Percentiles rank a stretch among this genome's conserved stretches.
Conservation (phyloP, 2,113 vertebrate species). For the Budorcas taxicolor region DNA sequence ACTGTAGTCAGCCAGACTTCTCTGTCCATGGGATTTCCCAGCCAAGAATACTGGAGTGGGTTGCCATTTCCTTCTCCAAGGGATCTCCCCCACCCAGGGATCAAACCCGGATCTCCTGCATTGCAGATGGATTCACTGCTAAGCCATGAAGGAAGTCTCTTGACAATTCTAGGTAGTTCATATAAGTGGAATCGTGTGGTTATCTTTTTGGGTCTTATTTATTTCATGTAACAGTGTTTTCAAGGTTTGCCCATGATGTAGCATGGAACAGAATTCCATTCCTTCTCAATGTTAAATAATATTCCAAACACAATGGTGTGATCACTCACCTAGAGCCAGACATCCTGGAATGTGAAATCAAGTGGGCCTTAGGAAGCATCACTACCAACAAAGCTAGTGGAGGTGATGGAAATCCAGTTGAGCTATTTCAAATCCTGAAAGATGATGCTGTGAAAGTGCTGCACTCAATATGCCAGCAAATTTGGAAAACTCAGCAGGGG, state of each 20-base stretch:
- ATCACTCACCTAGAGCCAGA: background rate
- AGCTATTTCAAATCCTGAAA: background rate
- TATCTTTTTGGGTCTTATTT: background rate
- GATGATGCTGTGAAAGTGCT: background rate
- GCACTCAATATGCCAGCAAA: too few relatives aligned
- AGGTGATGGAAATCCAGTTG: background rate
- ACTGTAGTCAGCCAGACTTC: background rate
- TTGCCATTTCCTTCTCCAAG: background rate
- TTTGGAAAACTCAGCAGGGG: too few relatives aligned
- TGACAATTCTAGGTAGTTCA: background rate
- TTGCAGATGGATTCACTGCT: background rate
- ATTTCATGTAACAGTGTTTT: background rate
- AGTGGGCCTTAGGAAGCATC: background rate
- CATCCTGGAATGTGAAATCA: background rate
- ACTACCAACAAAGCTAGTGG: background rate
- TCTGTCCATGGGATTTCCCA: background rate
- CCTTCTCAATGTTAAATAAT: background rate
- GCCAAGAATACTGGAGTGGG: background rate
- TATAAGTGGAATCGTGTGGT: background rate
- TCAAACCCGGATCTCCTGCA: background rate
- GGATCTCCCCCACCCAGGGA: background rate
- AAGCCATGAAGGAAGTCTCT: background rate
- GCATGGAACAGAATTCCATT: background rate
- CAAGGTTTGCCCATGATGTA: background rate
- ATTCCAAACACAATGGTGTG: background rate